Evolutionary conservation across 2,797 vertebrate genomes (phyloP).

Genomic region (Muraenolepis orangiensis): DNA sequence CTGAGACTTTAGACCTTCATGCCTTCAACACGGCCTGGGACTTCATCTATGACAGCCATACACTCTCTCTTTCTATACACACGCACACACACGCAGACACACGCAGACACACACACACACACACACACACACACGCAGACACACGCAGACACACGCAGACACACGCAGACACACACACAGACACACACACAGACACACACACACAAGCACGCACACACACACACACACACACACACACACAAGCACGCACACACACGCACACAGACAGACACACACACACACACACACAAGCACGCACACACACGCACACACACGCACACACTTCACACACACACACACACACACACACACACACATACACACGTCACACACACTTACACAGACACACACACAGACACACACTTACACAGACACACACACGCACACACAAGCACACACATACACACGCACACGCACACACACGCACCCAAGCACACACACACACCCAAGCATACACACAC

Average conservation of each 20-base stretch:
- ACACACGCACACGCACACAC: background rate
- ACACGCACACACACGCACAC: background rate
- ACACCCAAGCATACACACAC: background rate
- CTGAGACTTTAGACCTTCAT: conserved; percentile 42
- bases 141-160: no score
- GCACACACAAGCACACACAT: background rate
- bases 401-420: background rate
- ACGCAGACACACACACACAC: background rate
- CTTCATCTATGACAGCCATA: conserved; percentile 14
- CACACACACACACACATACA: background rate
- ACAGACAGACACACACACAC: background rate
- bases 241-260: background rate
- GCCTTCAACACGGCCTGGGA: conserved; percentile 24
- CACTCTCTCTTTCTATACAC: background rate
- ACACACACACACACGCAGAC: no score
- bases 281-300: background rate
- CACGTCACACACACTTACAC: background rate
- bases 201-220: background rate
- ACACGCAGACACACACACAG: background rate
- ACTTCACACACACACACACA: background rate
- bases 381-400: background rate
- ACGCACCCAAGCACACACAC: background rate
- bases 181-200: background rate
- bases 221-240: background rate
- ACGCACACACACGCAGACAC: background rate